Evolutionary conservation across 2,888 invertebrate genomes (phyloP), one percentile per base, ranked within the genome.

Genomic region (Seira sanloemensis): DNA sequence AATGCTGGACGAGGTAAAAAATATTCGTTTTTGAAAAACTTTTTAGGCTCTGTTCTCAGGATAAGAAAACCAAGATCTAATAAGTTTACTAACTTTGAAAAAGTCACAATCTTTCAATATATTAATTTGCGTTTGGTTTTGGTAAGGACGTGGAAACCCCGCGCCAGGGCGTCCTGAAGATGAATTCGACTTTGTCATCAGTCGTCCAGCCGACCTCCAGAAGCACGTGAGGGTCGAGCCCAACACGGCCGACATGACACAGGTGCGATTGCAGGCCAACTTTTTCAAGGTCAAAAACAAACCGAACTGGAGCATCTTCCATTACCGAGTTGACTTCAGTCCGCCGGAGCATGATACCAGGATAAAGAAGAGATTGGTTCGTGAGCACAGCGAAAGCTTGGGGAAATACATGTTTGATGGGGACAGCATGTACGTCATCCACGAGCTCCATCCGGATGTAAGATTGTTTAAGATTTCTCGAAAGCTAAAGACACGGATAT

Each of bases 351-450:
- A 96, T 86, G 91, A 93, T 58, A 94, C 94, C 0, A 7, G 90
- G 0, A 90, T 94, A 0, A 93, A 95, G 1, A 95, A 94, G 88
- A 92, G 91, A 0, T 91, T 96, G 0, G 87, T 96, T 0, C 91
- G 92, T 9, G 90, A 92, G 0, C 94, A 95, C 84, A 91, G 91
- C 2, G 91, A 92, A 0, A 90, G 88, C 0, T 90, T 95, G 4
- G 94, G 94, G 0, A 94, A 91, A 0, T 90, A 90, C 68, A 91
- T 96, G 0, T 97, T 96, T 91, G 96, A 96, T 91, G 96, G 96
- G 0, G 93, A 94, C 0, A 92, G 94, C 0, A 86, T 97, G 16
- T 96, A 94, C 89, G 94, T 94, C 0, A 93, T 94, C 0, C 92
- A 91, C 0, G 91, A 92, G 73, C 90, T 89, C 0, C 68, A 27